phyloP scores from a whole-genome alignment of 92 coral and sea anemone genomes.

The Heliopora coerulea region DNA sequence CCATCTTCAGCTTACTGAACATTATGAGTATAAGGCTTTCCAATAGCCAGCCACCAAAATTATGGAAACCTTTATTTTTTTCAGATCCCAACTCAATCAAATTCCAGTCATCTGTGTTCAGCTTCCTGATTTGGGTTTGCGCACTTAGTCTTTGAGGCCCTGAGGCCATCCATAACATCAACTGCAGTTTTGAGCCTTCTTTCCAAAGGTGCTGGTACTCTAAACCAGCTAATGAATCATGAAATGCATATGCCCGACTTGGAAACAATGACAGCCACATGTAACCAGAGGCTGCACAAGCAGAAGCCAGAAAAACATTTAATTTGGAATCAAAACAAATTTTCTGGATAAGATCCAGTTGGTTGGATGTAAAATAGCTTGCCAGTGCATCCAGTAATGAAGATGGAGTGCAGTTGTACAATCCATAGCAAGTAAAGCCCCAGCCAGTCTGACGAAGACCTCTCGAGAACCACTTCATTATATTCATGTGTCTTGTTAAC shows the following conservation, averaged over 20 bases:
- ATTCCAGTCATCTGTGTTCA: too few species aligned
- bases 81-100: too few species aligned
- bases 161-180: too few species aligned
- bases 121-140: too few species aligned
- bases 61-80: too few species aligned
- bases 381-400: not conserved
- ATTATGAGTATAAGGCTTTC: too few species aligned
- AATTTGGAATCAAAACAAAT: not conserved
- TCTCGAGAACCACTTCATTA: slow-evolving; percentile 26
- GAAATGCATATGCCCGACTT: not conserved
- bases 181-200: not conserved
- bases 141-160: too few species aligned
- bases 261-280: not conserved
- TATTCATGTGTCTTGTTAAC: slow-evolving; percentile 5
- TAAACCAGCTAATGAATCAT: not conserved
- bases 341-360: not conserved
- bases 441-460: not conserved
- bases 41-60: too few species aligned
- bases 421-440: not conserved
- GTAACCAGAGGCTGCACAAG: not conserved
- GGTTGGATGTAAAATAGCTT: not conserved
- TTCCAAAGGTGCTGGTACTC: not conserved
- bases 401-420: not conserved
- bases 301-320: not conserved
- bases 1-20: too few species aligned